phyloP scores from a whole-genome alignment of 1,140 invertebrate genomes.

The Tyrophagus putrescentiae region DNA sequence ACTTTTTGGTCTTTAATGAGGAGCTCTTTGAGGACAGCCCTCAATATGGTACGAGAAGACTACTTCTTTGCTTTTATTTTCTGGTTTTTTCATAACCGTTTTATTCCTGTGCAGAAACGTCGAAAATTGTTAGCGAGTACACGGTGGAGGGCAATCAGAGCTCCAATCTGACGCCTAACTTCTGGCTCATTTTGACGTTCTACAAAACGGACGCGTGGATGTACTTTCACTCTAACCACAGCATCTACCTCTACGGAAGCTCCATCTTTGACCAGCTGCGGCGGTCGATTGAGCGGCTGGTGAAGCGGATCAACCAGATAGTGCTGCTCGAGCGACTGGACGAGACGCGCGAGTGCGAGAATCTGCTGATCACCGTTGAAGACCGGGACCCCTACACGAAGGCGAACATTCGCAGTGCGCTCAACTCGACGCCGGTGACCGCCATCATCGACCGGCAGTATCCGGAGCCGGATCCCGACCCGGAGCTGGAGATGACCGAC shows the following conservation, averaged over 20 bases:
- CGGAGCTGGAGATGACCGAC: neutral
- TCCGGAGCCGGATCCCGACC: too few relatives aligned
- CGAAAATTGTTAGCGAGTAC: neutral
- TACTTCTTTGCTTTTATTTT: too few relatives aligned
- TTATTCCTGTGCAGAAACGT: neutral
- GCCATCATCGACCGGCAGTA: too few relatives aligned
- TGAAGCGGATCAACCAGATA: conserved; percentile 29
- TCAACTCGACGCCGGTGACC: neutral
- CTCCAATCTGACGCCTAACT: conserved; percentile 12
- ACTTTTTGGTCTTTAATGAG: conserved; percentile 1
- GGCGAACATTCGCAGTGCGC: conserved; percentile 26
- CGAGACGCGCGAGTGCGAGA: conserved; percentile 52
- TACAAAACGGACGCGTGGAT: neutral
- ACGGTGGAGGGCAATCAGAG: neutral
- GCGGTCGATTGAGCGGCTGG: neutral
- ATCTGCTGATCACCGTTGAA: conserved; percentile 50
- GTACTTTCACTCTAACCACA: conserved; percentile 14
- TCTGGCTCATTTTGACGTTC: conserved; percentile 10
- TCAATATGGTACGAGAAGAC: too few relatives aligned
- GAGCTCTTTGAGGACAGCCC: too few relatives aligned
- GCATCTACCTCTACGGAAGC: neutral
- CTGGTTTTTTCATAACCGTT: too few relatives aligned
- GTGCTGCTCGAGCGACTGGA: conserved; percentile 52
- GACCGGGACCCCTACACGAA: conserved; percentile 42
- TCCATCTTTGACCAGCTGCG: conserved; percentile 9